Evolutionary conservation across 2,888 invertebrate species (phyloP).

Genomic region (Tenthredo mesomela): DNA sequence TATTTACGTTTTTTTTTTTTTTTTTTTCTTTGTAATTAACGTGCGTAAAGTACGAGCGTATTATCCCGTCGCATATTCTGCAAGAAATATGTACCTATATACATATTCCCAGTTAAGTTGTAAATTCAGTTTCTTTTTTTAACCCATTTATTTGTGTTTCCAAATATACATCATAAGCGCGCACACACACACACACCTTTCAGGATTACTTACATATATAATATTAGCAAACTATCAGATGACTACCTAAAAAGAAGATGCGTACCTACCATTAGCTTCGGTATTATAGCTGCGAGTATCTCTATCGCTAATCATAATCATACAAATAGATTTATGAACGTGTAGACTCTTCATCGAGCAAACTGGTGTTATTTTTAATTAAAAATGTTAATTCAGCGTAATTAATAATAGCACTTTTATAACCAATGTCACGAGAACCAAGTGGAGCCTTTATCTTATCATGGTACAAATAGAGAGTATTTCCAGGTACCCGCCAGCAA

Average conservation of each 20-base stretch:
- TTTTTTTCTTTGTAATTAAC: constrained; percentile 4
- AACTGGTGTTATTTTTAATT: not conserved
- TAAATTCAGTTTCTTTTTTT: not conserved
- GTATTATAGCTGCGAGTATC: not conserved
- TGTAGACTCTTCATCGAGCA: not conserved
- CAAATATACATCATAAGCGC: not conserved
- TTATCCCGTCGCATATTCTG: constrained; percentile 6
- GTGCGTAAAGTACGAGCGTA: not conserved
- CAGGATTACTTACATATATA: no score
- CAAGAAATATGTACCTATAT: not conserved
- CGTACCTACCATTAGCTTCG: not conserved
- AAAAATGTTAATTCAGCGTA: not conserved
- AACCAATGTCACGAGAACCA: not conserved
- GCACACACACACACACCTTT: no score
- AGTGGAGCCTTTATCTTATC: constrained; percentile 22
- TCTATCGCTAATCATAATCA: not conserved
- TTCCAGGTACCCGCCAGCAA: constrained; percentile 3
- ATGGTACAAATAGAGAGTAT: constrained; percentile 24
- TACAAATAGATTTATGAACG: constrained; percentile 4
- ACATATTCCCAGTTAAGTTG: not conserved
- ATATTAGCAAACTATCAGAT: not conserved
- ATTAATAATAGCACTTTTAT: not conserved
- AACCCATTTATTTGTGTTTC: not conserved
- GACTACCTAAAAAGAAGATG: not conserved
- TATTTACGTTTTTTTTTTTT: not conserved